phyloP scores from a whole-genome alignment of 2,888 invertebrate genomes.

The Heteropelma amictum region DNA sequence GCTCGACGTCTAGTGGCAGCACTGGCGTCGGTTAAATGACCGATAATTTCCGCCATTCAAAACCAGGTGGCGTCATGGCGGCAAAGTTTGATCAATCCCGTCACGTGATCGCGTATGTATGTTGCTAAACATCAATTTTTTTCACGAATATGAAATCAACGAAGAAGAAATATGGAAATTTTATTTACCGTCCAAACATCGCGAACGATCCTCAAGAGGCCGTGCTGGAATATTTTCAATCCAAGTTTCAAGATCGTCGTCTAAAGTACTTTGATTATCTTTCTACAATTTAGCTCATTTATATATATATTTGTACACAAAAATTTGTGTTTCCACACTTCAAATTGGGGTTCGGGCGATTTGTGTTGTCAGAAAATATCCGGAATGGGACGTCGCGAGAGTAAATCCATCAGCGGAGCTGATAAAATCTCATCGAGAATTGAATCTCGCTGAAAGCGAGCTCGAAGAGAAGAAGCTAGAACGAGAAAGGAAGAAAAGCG shows the following conservation, averaged over 20 bases:
- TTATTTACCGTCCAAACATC: constrained; percentile 61
- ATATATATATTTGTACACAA: too few species aligned
- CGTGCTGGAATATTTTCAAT: constrained; percentile 80
- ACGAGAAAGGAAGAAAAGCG: constrained; percentile 75
- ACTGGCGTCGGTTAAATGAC: neutral
- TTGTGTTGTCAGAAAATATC: constrained; percentile 79
- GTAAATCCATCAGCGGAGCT: constrained; percentile 80
- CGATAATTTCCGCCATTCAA: too few species aligned
- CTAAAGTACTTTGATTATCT: constrained; percentile 77
- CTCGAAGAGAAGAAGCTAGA: constrained; percentile 78
- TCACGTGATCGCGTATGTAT: neutral
- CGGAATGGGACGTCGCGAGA: constrained; percentile 82
- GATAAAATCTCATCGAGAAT: constrained; percentile 80
- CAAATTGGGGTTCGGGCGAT: neutral
- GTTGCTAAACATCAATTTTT: neutral
- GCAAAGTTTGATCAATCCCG: constrained; percentile 47
- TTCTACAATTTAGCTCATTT: neutral
- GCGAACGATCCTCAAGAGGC: constrained; percentile 77
- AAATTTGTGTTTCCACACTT: too few species aligned
- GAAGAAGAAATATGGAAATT: constrained; percentile 51
- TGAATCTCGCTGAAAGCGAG: constrained; percentile 79
- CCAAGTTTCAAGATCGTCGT: constrained; percentile 79
- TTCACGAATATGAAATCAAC: constrained; percentile 7
- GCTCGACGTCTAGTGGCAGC: too few species aligned
- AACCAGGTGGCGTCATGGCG: too few species aligned